Percentiles rank a stretch among this genome's conserved stretches.
These are phyloP conservation scores for Trilocha varians DNA, from an alignment of 2,888 invertebrate species.

Conservation along the genomic window DNA sequence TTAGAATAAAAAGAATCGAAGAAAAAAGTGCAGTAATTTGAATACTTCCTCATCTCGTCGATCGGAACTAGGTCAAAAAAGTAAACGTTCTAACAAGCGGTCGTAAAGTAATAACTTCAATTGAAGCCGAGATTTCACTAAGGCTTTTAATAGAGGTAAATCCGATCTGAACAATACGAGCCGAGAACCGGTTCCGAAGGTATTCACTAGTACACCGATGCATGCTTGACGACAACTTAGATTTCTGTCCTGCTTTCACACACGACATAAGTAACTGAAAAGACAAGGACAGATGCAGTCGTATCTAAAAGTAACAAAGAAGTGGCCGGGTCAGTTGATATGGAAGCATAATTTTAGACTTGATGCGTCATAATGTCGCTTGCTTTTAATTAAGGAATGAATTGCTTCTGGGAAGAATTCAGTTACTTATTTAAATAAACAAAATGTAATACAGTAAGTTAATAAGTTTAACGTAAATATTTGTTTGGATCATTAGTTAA, in stretches of 20 bases:
- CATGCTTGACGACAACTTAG: background rate
- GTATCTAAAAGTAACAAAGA: background rate
- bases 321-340: background rate
- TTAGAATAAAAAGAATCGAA: no score
- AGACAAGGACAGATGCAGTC: background rate
- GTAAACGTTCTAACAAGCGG: no score
- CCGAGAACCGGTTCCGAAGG: background rate
- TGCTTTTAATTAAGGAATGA: background rate
- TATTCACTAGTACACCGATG: background rate
- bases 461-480: no score
- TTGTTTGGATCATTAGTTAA: no score
- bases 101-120: no score
- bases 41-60: no score
- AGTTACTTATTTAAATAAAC: no score
- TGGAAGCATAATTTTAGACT: background rate
- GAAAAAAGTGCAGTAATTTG: no score
- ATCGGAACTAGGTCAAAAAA: no score
- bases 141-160: background rate
- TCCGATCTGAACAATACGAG: background rate
- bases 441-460: no score
- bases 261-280: background rate
- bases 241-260: background rate
- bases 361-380: background rate
- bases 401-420: background rate
- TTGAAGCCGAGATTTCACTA: background rate